These are phyloP conservation scores for Diorhabda carinulata DNA, from an alignment of 1,140 invertebrate genomes.

Conservation along the genomic window DNA sequence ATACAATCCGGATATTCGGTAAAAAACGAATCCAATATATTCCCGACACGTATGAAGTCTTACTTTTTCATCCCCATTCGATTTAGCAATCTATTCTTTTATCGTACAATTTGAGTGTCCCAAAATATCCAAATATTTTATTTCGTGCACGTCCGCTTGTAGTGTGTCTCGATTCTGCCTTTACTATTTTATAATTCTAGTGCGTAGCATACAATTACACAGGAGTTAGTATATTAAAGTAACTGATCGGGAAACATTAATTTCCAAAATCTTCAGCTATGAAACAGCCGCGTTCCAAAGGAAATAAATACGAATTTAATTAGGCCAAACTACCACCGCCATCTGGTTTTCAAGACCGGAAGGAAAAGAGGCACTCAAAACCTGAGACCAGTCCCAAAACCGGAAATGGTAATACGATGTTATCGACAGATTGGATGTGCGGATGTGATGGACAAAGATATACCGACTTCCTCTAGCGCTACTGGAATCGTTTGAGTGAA, in stretches of 20 bases:
- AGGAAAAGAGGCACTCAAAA: background rate
- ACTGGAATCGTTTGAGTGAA: background rate
- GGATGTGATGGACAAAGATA: background rate
- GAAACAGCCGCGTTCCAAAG: too few relatives aligned
- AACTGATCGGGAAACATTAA: too few relatives aligned
- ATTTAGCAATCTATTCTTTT: conserved; percentile 46
- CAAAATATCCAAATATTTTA: conserved; percentile 30
- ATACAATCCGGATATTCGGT: conserved; percentile 11
- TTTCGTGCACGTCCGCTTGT: conserved; percentile 21
- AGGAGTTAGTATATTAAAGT: too few relatives aligned
- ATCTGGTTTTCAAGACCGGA: background rate
- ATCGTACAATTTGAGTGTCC: conserved; percentile 42
- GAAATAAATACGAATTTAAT: too few relatives aligned
- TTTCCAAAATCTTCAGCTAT: too few relatives aligned
- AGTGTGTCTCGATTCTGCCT: conserved; percentile 8
- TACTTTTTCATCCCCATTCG: conserved; percentile 45
- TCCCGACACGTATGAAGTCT: conserved; percentile 40
- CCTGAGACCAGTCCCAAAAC: background rate
- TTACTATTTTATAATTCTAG: too few relatives aligned
- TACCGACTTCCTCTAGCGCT: background rate
- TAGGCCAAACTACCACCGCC: too few relatives aligned
- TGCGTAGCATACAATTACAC: too few relatives aligned
- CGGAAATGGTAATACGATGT: background rate
- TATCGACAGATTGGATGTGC: conserved; percentile 1
- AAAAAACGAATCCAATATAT: conserved; percentile 19